phyloP scores from a whole-genome alignment of 2,797 vertebrate species.

The Pseudocheirus occidentalis region DNA sequence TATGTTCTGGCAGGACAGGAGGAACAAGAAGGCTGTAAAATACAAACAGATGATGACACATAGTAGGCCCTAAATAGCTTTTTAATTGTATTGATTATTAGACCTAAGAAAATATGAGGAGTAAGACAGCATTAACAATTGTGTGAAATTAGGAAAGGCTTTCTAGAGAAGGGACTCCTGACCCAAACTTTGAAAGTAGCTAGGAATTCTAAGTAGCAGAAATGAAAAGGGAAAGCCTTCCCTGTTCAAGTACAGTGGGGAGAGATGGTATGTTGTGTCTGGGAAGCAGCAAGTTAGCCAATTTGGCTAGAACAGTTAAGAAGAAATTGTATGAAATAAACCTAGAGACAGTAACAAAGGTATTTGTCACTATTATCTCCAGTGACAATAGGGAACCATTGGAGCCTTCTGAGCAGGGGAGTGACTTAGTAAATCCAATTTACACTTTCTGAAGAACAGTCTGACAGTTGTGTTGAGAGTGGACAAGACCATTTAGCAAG shows the following conservation, averaged over 20 bases:
- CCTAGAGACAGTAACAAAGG: neutral
- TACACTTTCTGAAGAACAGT: neutral
- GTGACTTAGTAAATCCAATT: neutral
- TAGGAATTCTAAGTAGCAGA: neutral
- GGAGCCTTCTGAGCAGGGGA: neutral
- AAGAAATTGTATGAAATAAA: neutral
- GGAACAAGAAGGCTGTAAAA: neutral
- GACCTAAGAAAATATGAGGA: neutral
- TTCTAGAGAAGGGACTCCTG: neutral
- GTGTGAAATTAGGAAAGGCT: neutral
- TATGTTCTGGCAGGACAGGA: neutral
- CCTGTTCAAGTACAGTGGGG: neutral
- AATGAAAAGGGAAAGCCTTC: neutral
- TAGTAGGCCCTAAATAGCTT: neutral
- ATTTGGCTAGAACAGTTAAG: neutral
- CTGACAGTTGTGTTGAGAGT: neutral
- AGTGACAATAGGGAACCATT: neutral
- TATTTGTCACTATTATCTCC: neutral
- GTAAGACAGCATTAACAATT: neutral
- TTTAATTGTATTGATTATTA: neutral
- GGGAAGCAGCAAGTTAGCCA: neutral
- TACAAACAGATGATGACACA: neutral
- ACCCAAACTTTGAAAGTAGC: neutral
- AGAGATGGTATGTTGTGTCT: neutral
- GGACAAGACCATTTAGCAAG: neutral